Evolutionary conservation across 1,140 invertebrate species (phyloP).

Genomic region (Hyles vespertilio): DNA sequence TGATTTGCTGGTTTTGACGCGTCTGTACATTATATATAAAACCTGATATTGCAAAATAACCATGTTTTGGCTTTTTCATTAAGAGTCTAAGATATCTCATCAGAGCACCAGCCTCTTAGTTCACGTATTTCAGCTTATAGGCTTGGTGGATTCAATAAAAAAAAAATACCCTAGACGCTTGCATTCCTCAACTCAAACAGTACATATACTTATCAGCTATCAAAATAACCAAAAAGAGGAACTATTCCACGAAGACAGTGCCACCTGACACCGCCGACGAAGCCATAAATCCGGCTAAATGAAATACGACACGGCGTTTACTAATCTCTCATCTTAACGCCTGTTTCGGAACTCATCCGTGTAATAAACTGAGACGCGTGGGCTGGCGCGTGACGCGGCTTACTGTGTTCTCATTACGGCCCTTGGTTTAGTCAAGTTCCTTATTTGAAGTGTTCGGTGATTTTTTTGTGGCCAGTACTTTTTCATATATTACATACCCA

Average conservation of each 20-base stretch:
- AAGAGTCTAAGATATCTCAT: too few relatives aligned
- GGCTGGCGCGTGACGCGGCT: too few relatives aligned
- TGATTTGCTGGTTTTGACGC: too few relatives aligned
- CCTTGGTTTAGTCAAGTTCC: neutral
- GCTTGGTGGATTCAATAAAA: too few relatives aligned
- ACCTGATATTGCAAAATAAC: too few relatives aligned
- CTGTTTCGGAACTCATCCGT: constrained; percentile 17
- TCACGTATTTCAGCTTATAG: too few relatives aligned
- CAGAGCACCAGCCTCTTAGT: too few relatives aligned
- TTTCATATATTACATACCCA: neutral
- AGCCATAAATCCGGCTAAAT: constrained; percentile 30
- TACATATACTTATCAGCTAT: neutral
- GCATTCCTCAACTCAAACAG: neutral
- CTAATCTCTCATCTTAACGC: constrained; percentile 37
- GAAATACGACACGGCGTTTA: constrained; percentile 26
- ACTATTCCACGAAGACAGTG: constrained; percentile 6
- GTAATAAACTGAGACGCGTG: constrained; percentile 7
- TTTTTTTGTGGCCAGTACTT: constrained; percentile 5
- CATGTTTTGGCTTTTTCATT: too few relatives aligned
- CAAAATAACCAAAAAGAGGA: neutral
- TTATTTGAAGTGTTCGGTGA: constrained; percentile 5
- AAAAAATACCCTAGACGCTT: neutral
- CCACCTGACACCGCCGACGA: constrained; percentile 12
- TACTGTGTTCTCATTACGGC: too few relatives aligned
- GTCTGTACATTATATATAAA: too few relatives aligned